Conservation (phyloP, 2,113 vertebrate genomes). For the Brienomyrus brachyistius region DNA sequence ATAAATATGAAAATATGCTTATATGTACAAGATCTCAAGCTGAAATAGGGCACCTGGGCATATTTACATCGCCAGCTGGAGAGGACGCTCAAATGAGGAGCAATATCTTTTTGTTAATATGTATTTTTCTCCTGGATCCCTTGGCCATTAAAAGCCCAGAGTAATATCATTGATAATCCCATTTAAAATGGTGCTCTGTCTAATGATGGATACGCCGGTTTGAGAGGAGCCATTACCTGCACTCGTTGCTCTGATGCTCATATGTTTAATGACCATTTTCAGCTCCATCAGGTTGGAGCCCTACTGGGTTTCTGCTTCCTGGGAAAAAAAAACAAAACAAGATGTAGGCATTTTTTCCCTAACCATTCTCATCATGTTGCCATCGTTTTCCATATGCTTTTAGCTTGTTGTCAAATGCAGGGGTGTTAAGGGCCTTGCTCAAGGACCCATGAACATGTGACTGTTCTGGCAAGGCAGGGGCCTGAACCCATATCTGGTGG, state of each 20-base stretch:
- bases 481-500: no score
- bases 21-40: neutral
- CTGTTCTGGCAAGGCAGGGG: no score
- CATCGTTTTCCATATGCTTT: neutral
- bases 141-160: slow-evolving; percentile 6
- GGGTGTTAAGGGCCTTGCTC: no score
- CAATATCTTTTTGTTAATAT: neutral
- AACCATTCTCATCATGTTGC: neutral
- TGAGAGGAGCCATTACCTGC: slow-evolving; percentile 11
- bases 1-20: neutral
- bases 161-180: slow-evolving; percentile 5
- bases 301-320: neutral
- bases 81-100: neutral
- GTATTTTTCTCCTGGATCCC: slow-evolving; percentile 1
- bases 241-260: neutral
- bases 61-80: neutral
- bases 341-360: neutral
- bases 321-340: neutral
- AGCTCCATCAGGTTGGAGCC: slow-evolving; percentile 4
- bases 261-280: slow-evolving; percentile 13
- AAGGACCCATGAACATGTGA: no score
- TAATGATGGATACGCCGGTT: slow-evolving; percentile 20
- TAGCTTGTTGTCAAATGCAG: neutral
- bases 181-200: slow-evolving; percentile 8
- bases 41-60: neutral